Conservation (phyloP, 1,140 invertebrate species). For the Tetranychus urticae region DNA sequence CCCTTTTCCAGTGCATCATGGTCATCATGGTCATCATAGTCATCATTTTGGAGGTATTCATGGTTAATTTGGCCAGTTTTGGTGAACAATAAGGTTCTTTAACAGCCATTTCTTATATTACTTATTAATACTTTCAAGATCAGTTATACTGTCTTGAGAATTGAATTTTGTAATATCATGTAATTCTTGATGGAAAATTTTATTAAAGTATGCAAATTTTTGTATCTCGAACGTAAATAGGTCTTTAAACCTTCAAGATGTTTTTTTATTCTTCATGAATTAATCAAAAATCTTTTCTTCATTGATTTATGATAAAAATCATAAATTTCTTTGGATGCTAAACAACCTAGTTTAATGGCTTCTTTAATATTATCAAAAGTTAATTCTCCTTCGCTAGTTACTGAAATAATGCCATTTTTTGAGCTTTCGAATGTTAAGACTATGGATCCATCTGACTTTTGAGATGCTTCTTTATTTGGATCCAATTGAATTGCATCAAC, state of each 20-base stretch:
- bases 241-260: not conserved
- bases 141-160: no score
- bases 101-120: no score
- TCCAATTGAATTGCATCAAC: not conserved
- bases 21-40: not conserved
- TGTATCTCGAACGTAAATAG: no score
- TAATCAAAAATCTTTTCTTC: conserved; percentile 1
- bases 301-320: conserved; percentile 2
- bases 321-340: not conserved
- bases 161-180: no score
- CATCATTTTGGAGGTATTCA: not conserved
- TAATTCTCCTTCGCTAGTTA: not conserved
- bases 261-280: not conserved
- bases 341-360: not conserved
- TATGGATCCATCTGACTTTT: not conserved
- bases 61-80: not conserved
- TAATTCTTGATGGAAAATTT: no score
- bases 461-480: not conserved
- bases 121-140: no score
- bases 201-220: no score
- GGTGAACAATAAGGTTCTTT: no score
- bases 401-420: not conserved
- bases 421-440: not conserved
- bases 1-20: not conserved
- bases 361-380: not conserved